A percentile compares a stretch with the other conserved stretches of the same genome.
phyloP scores from a whole-genome alignment of 2,888 invertebrate species.

The Eupithecia subumbrata region DNA sequence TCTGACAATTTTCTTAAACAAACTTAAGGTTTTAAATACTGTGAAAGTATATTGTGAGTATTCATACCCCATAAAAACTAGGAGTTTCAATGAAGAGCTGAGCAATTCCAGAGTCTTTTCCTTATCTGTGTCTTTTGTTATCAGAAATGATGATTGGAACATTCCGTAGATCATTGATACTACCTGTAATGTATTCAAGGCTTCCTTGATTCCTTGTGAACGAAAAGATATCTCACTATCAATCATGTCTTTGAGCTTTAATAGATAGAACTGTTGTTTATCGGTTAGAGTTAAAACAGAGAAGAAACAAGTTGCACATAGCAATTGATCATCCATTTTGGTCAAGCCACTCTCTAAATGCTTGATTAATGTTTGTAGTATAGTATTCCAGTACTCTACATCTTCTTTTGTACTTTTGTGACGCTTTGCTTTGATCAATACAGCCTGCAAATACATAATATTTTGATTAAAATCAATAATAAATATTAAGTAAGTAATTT shows the following conservation, averaged over 20 bases:
- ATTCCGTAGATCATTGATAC: slow-evolving; percentile 75
- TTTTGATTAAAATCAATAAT: background rate
- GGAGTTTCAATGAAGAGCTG: slow-evolving; percentile 57
- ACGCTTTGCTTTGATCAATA: slow-evolving; percentile 58
- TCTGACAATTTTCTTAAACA: slow-evolving; percentile 70
- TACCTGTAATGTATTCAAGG: slow-evolving; percentile 49
- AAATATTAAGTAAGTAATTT: background rate
- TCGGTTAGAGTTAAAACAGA: slow-evolving; percentile 57
- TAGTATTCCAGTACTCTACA: slow-evolving; percentile 51
- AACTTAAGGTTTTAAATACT: slow-evolving; percentile 77
- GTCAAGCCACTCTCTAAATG: slow-evolving; percentile 61
- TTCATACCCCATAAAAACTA: slow-evolving; percentile 69
- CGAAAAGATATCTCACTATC: slow-evolving; percentile 50
- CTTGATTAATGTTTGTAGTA: slow-evolving; percentile 60
- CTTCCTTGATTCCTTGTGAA: slow-evolving; percentile 41
- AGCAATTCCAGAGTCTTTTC: slow-evolving; percentile 50
- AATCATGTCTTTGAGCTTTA: slow-evolving; percentile 53
- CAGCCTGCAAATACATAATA: slow-evolving; percentile 57
- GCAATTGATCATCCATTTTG: slow-evolving; percentile 71
- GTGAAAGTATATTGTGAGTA: slow-evolving; percentile 82
- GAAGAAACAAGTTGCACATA: slow-evolving; percentile 74
- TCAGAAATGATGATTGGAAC: slow-evolving; percentile 71
- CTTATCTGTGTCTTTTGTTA: slow-evolving; percentile 43
- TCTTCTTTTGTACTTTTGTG: slow-evolving; percentile 36
- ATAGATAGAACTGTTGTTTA: slow-evolving; percentile 57